These are phyloP conservation scores for Halcyon badia DNA, from an alignment of 2,797 vertebrate genomes.

Conservation along the genomic window DNA sequence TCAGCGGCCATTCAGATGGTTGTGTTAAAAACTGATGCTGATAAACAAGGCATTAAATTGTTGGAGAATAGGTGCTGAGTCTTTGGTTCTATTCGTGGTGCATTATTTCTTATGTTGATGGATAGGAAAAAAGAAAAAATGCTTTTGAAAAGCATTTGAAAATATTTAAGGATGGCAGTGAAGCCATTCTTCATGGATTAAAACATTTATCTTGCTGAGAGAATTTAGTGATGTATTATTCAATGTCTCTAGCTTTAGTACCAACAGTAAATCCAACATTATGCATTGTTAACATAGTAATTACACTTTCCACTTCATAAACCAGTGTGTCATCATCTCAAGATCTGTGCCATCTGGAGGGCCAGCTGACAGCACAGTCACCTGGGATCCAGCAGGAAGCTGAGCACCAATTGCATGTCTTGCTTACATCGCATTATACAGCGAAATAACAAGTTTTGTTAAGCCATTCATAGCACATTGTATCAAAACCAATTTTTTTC, in stretches of 20 bases:
- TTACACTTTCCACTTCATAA: constrained; percentile 42
- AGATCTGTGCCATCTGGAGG: constrained; percentile 45
- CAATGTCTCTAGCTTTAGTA: background rate
- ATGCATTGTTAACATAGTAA: constrained; percentile 35
- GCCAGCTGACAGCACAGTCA: constrained; percentile 27
- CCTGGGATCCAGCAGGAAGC: background rate
- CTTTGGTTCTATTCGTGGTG: background rate
- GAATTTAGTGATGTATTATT: background rate
- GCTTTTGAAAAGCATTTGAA: background rate
- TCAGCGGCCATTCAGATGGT: background rate
- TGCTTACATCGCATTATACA: background rate
- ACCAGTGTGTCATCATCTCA: background rate
- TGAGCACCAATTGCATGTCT: background rate
- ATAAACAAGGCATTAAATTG: fast-evolving
- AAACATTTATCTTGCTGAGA: background rate
- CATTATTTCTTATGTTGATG: background rate
- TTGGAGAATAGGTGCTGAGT: background rate
- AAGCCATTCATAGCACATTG: background rate
- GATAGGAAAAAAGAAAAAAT: background rate
- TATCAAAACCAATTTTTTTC: background rate
- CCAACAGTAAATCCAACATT: background rate
- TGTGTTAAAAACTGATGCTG: background rate
- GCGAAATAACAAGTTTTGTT: background rate
- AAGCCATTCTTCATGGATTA: background rate
- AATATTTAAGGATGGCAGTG: background rate